Base-by-base conservation (phyloP, 2,888 invertebrate genomes). In the Morpho helenor region DNA sequence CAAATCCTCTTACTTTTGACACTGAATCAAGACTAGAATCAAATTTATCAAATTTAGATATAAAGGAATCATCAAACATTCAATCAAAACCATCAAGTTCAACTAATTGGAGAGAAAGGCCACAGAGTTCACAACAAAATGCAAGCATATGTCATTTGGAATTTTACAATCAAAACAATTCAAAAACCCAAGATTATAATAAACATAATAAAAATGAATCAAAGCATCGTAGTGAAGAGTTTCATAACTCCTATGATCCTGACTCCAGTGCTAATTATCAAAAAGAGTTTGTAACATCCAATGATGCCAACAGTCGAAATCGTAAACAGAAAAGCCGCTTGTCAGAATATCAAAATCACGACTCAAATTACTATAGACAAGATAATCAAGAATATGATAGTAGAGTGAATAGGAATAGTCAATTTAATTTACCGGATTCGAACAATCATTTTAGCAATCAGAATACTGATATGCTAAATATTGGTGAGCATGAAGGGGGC, bases 41-140 rank as follows among this genome's bases (percentile, higher is more conserved):
- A 58, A 51, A 62, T 59, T 49, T 62, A 50, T 59, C 68, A 31
- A 65, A 57, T 56, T 44, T 47, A 47, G 50, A 65, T 56, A 62
- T 62, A 63, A 67, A 57, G 56, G 69, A 80, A 61, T 57, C 68
- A 49, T 71, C 65, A 54, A 74, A 67, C 63, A 71, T 56, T 58
- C 65, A 71, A 61, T 68, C 72, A 43, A 85, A 75, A 62, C 76
- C 81, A 56, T 80, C 66, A 10, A 65, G 59, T 52, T 68, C 82
- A 57, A 74, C 72, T 23, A 87, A 89, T 65, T 88, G 87, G 87
- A 78, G 87, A 65, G 85, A 87, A 64, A 73, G 84, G 64, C 78
- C 84, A 7, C 75, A 77, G 44, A 71, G 57, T 50, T 74, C 75
- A 3, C 71, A 76, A 49, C 69, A 74, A 57, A 76, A 61, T 66